Base-by-base conservation (phyloP, 1,140 invertebrate species). In the Dendrolimus punctatus region DNA sequence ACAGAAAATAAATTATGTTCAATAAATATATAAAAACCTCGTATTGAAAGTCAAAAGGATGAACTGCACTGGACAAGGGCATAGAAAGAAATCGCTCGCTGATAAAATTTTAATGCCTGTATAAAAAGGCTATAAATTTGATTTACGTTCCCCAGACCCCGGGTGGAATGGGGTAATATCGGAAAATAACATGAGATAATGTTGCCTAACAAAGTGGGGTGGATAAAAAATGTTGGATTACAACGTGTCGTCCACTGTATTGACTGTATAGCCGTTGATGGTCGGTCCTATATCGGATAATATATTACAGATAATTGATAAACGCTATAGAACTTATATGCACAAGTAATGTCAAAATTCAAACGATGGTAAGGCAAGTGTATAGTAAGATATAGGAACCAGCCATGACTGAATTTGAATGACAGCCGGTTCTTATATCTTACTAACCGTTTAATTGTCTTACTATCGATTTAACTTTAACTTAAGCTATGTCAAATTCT, bases 111-210 rank as follows among this genome's bases (percentile, higher is more conserved):
- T 85, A 85, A 85, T 85, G 80, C 74, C 66, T 74, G 78, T 79
- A 85, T 85, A 85, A 83, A 85, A 85, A 74, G 76, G 74, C 75
- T 60, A 83, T 85, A 85, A 85, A 82, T 83, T 85, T 85, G 82
- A 85, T 85, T 85, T 85, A 85, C 74, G 78, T 58, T 66, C 68
- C 75, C 72, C 66, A 53, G 63, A 60, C 62, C 71, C 72, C 69
- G 64, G 54, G 71, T 71, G 71, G 72, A 80, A 82, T 66, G 70
- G 76, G 76, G 81, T 81, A 82, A 85, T 85, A 81, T 82, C 73
- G 76, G 73, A 75, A 80, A 80, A 78, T 82, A 84, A 82, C 81
- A 82, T 66, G 79, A 80, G 78, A 82, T 85, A 82, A 85, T 82
- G 79, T 74, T 76, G 71, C 77, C 76, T 81, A 76, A 79, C 72